Evolutionary conservation across 2,797 vertebrate genomes (phyloP), one percentile per base, ranked within the genome.

Genomic region (Falco cherrug): DNA sequence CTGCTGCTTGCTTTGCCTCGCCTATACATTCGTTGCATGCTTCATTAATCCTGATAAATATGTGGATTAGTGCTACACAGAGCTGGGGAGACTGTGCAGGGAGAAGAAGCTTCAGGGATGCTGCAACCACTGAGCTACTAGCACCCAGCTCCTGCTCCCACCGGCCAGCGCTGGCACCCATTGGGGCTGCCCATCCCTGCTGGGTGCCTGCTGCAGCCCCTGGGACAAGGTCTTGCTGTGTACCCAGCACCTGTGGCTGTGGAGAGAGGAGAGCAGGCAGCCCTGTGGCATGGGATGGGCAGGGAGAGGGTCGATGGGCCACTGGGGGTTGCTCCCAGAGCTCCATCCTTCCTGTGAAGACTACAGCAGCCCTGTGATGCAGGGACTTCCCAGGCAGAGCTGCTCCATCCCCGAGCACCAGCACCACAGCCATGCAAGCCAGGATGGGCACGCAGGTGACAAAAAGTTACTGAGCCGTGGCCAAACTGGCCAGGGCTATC

Each of bases 21-120:
- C 54, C 8, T 11, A 47, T 82, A 43, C 16, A 4, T 83, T 87
- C 87, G 71, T 54, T 80, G 87, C 69, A 80, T 0, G 75, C 95
- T 87, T 90, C 92, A 82, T 94, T 95, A 96, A 92, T 76, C 92
- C 84, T 85, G 86, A 94, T 94, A 95, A 96, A 89, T 84, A 65
- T 29, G 56, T 90, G 90, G 63, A 91, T 93, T 89, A 90, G 70
- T n/a, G 64, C 78, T 43, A 43, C 39, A 16, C 16, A 9, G 45
- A n/a, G 43, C 83, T 63, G 81, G 61, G 54, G 56, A 71, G 60
- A 31, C 19, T 5, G 28, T 54, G 48, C 70, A 70, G 85, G 79
- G 67, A 88, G 85, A 37, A 83, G 75, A 7, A 63, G 54, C 73
- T 90, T 18, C 76, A 25, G 47, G 63, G 73, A 81, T 50, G 73